phyloP scores from a whole-genome alignment of 2,888 invertebrate species.

The Hofmannophila pseudospretella region DNA sequence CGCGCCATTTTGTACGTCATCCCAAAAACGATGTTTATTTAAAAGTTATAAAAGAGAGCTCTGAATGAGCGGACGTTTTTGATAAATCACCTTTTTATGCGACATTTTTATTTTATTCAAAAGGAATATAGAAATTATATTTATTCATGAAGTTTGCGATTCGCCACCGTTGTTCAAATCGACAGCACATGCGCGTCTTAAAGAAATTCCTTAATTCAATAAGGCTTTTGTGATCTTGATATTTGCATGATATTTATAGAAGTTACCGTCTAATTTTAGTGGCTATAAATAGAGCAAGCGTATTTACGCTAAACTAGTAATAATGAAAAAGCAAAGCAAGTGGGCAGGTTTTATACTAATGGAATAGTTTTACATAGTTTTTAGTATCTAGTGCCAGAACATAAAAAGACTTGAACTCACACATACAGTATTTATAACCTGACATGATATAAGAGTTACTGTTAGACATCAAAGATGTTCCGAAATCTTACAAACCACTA shows the following conservation, averaged over 20 bases:
- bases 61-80: constrained; percentile 61
- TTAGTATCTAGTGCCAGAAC: no score
- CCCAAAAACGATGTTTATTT: constrained; percentile 74
- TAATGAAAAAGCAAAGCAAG: no score
- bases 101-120: constrained; percentile 64
- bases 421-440: no score
- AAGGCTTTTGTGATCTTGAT: constrained; percentile 20
- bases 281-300: no score
- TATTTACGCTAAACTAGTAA: no score
- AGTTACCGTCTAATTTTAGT: not conserved
- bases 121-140: constrained; percentile 72
- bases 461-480: no score
- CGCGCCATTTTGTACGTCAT: constrained; percentile 66
- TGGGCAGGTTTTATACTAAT: no score
- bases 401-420: no score
- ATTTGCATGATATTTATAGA: constrained; percentile 14
- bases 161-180: constrained; percentile 70
- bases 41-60: constrained; percentile 64
- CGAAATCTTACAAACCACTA: no score
- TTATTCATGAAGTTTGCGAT: constrained; percentile 72
- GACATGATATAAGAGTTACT: no score
- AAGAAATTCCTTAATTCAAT: constrained; percentile 22
- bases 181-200: constrained; percentile 54
- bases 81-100: constrained; percentile 75
- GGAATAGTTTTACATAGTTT: no score